Evolutionary conservation across 2,113 vertebrate species (phyloP).

Genomic region (Nyctereutes procyonoides): DNA sequence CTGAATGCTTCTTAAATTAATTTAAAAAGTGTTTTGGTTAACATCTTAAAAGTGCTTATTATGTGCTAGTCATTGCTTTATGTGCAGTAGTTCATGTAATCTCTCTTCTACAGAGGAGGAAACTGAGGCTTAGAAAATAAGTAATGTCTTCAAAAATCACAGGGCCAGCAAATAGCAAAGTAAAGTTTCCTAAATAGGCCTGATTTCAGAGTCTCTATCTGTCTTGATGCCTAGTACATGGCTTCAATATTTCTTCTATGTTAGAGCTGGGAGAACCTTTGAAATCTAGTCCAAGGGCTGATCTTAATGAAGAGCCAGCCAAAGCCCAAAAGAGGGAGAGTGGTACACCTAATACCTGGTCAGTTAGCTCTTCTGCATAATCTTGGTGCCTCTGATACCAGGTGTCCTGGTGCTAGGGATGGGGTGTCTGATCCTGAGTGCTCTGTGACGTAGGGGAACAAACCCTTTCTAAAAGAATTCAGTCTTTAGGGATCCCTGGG

Average conservation of each 20-base stretch:
- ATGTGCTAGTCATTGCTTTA: slow-evolving; percentile 14
- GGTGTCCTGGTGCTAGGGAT: not conserved
- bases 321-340: slow-evolving; percentile 21
- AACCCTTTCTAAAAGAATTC: not conserved
- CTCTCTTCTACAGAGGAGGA: not conserved
- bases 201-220: not conserved
- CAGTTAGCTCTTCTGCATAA: slow-evolving; percentile 10
- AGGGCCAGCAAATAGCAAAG: not conserved
- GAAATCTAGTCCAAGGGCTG: not conserved
- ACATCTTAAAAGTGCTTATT: not conserved
- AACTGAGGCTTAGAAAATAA: slow-evolving; percentile 5
- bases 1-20: slow-evolving; percentile 13
- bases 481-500: no score
- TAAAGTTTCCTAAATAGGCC: not conserved
- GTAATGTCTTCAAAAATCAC: not conserved
- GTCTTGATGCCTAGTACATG: not conserved
- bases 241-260: not conserved
- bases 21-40: not conserved
- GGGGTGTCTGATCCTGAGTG: not conserved
- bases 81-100: not conserved
- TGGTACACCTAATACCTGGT: not conserved
- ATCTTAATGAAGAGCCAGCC: not conserved
- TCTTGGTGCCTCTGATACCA: not conserved
- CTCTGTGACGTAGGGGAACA: not conserved
- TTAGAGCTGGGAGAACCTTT: not conserved